A percentile compares a stretch with the other conserved stretches of the same genome.
phyloP scores from a whole-genome alignment of 1,140 invertebrate genomes.

The Drosophila mauritiana region DNA sequence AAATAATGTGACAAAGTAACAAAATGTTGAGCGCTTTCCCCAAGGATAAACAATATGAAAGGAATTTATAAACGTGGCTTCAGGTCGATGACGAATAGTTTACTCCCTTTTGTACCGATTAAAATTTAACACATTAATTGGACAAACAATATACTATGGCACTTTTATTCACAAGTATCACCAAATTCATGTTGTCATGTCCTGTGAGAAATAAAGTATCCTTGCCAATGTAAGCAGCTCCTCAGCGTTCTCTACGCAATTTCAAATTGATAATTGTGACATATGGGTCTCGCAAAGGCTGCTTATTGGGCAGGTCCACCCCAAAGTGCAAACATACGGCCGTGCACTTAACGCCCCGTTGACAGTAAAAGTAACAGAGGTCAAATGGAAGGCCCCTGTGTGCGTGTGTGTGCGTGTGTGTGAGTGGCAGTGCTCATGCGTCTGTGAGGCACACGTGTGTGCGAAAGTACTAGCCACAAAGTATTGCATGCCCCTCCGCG shows the following conservation, averaged over 20 bases:
- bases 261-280: background rate
- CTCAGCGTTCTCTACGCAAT: background rate
- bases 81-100: too few species aligned
- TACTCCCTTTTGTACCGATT: too few species aligned
- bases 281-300: background rate
- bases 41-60: too few species aligned
- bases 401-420: background rate
- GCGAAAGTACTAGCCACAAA: conserved; percentile 34
- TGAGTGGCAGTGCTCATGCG: background rate
- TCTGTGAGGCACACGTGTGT: conserved; percentile 27
- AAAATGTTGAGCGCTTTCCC: too few species aligned
- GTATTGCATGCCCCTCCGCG: conserved; percentile 15
- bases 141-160: too few species aligned
- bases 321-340: conserved; percentile 21
- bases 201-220: too few species aligned
- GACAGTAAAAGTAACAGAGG: conserved; percentile 53
- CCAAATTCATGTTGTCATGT: too few species aligned
- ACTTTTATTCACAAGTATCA: too few species aligned
- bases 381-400: conserved; percentile 28
- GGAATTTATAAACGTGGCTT: too few species aligned
- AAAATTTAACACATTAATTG: too few species aligned
- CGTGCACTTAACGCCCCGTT: conserved; percentile 45
- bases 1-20: too few species aligned
- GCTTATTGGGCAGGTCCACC: conserved; percentile 10
- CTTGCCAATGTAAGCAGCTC: background rate